phyloP scores from a whole-genome alignment of 2,888 invertebrate genomes.

The Hesperia comma region DNA sequence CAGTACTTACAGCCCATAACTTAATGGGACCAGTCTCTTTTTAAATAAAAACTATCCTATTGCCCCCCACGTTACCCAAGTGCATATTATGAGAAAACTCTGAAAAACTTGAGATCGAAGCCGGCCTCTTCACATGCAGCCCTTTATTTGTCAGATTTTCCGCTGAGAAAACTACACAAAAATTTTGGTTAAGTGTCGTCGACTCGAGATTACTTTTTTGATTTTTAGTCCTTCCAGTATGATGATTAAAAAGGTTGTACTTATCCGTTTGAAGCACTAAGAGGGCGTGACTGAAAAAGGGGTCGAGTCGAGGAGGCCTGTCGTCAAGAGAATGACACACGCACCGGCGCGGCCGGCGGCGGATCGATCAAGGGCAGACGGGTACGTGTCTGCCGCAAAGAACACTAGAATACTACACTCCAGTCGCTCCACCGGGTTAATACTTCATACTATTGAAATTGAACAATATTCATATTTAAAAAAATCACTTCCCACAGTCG shows the following conservation, averaged over 20 bases:
- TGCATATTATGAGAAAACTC: too few species aligned
- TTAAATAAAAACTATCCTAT: too few species aligned
- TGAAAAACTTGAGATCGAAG: too few species aligned
- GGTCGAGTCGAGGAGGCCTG: slow-evolving; percentile 44
- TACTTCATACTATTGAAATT: neutral
- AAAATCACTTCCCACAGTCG: too few species aligned
- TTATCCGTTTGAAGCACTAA: slow-evolving; percentile 25
- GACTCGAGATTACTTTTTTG: neutral
- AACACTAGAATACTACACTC: neutral
- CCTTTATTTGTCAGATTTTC: too few species aligned
- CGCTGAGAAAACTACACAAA: too few species aligned
- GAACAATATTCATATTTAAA: neutral
- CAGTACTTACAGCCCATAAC: too few species aligned
- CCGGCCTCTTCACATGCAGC: too few species aligned
- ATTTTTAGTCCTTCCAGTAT: slow-evolving; percentile 19
- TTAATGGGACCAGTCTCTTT: too few species aligned
- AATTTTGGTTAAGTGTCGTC: neutral
- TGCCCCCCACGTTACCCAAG: too few species aligned
- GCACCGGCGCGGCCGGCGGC: slow-evolving; percentile 46
- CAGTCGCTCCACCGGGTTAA: neutral
- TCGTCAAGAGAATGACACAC: slow-evolving; percentile 64
- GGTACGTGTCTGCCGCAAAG: slow-evolving; percentile 33
- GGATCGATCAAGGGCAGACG: slow-evolving; percentile 78
- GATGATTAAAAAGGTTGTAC: slow-evolving; percentile 22
- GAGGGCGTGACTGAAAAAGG: slow-evolving; percentile 42